Evolutionary conservation across 1,140 invertebrate species (phyloP).

Genomic region (Ephestia elutella): DNA sequence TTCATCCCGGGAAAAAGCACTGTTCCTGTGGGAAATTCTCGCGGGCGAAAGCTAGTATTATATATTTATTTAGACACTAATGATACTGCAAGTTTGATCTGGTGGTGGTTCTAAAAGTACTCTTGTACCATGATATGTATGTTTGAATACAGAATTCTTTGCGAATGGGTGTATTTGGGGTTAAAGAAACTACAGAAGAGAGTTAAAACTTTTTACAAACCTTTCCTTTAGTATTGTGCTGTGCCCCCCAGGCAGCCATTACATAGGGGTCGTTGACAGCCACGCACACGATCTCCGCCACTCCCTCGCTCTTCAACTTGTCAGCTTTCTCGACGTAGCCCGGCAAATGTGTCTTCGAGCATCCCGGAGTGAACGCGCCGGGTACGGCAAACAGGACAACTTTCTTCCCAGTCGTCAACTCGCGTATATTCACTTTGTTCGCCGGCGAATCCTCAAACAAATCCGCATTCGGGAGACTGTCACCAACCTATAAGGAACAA

Average conservation of each 20-base stretch:
- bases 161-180: too few relatives aligned
- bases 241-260: constrained; percentile 92
- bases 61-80: too few relatives aligned
- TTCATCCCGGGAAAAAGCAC: too few relatives aligned
- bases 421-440: constrained; percentile 87
- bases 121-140: too few relatives aligned
- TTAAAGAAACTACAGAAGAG: too few relatives aligned
- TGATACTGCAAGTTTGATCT: too few relatives aligned
- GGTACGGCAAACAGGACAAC: constrained; percentile 93
- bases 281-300: constrained; percentile 89
- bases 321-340: constrained; percentile 87
- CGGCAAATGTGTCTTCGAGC: constrained; percentile 94
- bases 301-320: constrained; percentile 85
- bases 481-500: constrained; percentile 81
- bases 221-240: constrained; percentile 86
- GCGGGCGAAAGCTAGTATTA: too few relatives aligned
- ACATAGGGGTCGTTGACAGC: constrained; percentile 97
- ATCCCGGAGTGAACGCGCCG: constrained; percentile 96
- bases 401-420: constrained; percentile 86
- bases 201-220: constrained; percentile 69
- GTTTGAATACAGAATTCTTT: too few relatives aligned
- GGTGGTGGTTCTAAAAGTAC: too few relatives aligned
- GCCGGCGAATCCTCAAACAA: constrained; percentile 89
- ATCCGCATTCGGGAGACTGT: constrained; percentile 85
- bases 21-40: too few relatives aligned